Evolutionary conservation across 2,888 invertebrate genomes (phyloP), one percentile per base, ranked within the genome.

Genomic region (Euplagia quadripunctaria): DNA sequence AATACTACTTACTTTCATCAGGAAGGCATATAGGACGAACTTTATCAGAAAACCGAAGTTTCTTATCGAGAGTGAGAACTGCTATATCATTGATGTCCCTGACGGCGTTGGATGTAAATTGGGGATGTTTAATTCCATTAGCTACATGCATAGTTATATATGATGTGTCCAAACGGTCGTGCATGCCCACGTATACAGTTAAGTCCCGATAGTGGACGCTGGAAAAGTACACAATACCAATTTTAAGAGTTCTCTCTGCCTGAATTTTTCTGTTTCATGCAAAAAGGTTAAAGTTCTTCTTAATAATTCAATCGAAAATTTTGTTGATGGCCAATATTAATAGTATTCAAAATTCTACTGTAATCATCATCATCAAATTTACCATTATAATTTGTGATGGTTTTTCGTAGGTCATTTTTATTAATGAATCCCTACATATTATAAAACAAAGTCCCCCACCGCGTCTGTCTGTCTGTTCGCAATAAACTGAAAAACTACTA

Each of bases 21-120:
- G 96, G 94, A 68, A 97, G 89, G 82, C 97, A 97, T 71, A 96
- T 94, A 16, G 97, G 96, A 0, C 89, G 88, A 49, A 96, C 91
- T 72, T 90, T 94, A 0, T 94, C 90, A 3, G 90, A 89, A 77
- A 96, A 96, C 74, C 88, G 85, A 3, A 97, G 83, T 76, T 90
- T 92, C 70, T 87, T 88, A 11, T 91, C 91, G 0, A 97, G 82
- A 9, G 94, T 96, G 16, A 97, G 87, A 11, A 97, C 88, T 0
- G 97, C 96, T 41, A 97, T 96, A 80, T 97, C 97, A 75, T 97
- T 96, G 66, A 96, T 96, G 71, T 96, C 96, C 73, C 96, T 91
- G 0, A 96, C 92, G 16, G 95, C 94, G 75, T 96, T 96, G 0
- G 96, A 96, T 1, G 95, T 94, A 82, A 96, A 97, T 17, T 89